Conservation (phyloP, 2,888 invertebrate genomes). For the Campaea margaritaria region DNA sequence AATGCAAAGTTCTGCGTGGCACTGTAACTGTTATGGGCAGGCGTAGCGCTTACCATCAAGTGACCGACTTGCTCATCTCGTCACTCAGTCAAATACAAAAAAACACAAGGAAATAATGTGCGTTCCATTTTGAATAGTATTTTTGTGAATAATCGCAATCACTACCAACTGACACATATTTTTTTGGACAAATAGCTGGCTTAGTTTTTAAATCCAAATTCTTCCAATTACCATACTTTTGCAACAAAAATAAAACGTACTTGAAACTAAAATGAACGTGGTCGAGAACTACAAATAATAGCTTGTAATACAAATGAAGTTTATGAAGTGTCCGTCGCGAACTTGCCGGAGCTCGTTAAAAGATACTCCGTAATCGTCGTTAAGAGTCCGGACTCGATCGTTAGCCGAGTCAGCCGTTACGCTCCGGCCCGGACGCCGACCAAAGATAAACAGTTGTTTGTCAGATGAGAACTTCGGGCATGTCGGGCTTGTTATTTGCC, state of each 20-base stretch:
- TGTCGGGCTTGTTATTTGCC: constrained; percentile 16
- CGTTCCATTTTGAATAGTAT: neutral
- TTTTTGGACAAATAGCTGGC: too few species aligned
- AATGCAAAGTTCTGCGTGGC: too few species aligned
- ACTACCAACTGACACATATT: too few species aligned
- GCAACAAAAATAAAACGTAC: neutral
- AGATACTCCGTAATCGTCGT: constrained; percentile 17
- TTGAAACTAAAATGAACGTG: constrained; percentile 19
- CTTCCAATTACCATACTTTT: too few species aligned
- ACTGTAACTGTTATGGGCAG: too few species aligned
- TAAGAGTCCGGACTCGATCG: constrained; percentile 10
- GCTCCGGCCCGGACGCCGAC: constrained; percentile 1
- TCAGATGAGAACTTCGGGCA: constrained; percentile 7
- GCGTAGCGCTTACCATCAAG: too few species aligned
- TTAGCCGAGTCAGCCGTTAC: neutral
- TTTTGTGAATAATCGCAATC: too few species aligned
- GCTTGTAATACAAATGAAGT: constrained; percentile 17
- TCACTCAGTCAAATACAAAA: too few species aligned
- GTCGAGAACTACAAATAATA: constrained; percentile 11
- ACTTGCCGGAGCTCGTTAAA: constrained; percentile 23
- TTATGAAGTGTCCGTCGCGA: constrained; percentile 19
- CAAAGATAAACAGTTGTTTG: constrained; percentile 21
- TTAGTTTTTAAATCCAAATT: too few species aligned
- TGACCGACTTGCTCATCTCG: too few species aligned
- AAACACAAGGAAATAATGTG: constrained; percentile 3